Evolutionary conservation across 1,140 invertebrate species (phyloP), one percentile per base, ranked within the genome.

Genomic region (Potamilus streckersoni): DNA sequence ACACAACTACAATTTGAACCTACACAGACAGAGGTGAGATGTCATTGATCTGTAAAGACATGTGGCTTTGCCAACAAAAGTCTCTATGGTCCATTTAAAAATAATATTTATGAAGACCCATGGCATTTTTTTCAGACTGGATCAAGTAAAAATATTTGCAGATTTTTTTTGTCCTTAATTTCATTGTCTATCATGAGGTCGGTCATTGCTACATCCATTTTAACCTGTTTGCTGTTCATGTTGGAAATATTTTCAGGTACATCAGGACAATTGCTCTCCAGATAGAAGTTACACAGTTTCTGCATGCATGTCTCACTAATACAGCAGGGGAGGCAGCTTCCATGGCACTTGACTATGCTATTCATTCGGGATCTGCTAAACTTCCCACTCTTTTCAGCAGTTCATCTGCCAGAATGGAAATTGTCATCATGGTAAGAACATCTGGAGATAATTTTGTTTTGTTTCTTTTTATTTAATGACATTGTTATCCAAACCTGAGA

Each of bases 221-320:
- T 49, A 49, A 0, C 38, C 38, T 49, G 38, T 11, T 49, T 49
- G 11, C 6, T 49, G 11, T 55, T 19, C 12, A 27, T 16, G 23
- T 64, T 14, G 60, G 66, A 49, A 13, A 60, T 72, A 66, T 71
- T 59, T 83, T 79, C 74, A 89, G 87, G 74, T 79, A 88, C 73
- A 79, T 89, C 27, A 79, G 80, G 38, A 83, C 82, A 31, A 85
- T 90, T 31, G 83, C 82, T n/a, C 80, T 89, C n/a, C 89, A 90
- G 73, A 88, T 89, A 76, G 89, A 90, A 68, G 84, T 90, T 49
- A 89, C 89, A 13, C 86, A 88, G 69, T 89, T 84, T 75, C 69
- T 90, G 67, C 79, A 87, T 13, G 73, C 78, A 19, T 86, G 82
- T 79, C 70, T 87, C 66, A 84, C 81, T 62, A 83, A 79, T 57